A percentile compares a stretch with the other conserved stretches of the same genome.
Evolutionary conservation across 2,888 invertebrate genomes (phyloP).

Genomic region (Apeira syringaria): DNA sequence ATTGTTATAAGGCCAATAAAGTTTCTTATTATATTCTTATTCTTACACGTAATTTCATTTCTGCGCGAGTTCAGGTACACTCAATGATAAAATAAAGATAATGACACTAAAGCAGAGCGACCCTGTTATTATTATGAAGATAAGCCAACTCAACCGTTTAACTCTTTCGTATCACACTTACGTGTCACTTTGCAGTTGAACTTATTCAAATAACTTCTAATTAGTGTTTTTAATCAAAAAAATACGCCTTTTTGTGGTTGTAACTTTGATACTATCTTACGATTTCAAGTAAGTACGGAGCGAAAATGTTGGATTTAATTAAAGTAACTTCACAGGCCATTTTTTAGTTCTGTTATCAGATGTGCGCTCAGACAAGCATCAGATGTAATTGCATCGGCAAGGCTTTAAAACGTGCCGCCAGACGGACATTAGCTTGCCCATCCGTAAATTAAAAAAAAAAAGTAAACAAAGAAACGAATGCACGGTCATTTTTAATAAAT

Average conservation of each 20-base stretch:
- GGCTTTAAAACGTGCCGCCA: conserved; percentile 64
- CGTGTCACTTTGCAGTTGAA: too few species aligned
- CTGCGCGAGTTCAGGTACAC: too few species aligned
- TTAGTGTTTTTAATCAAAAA: conserved; percentile 50
- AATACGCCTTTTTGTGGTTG: conserved; percentile 40
- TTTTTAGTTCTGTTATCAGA: conserved; percentile 73
- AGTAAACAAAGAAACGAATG: conserved; percentile 1
- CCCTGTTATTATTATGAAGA: neutral
- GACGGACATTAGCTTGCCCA: conserved; percentile 45
- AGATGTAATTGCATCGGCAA: conserved; percentile 68
- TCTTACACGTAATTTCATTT: too few species aligned
- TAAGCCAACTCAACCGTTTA: conserved; percentile 4
- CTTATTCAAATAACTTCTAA: conserved; percentile 49
- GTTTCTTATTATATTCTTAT: too few species aligned
- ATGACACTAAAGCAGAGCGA: too few species aligned
- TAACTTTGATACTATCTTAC: conserved; percentile 50
- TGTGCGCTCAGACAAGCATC: conserved; percentile 65
- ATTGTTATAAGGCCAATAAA: too few species aligned
- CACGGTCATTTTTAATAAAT: neutral
- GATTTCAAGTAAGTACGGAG: conserved; percentile 44
- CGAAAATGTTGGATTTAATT: conserved; percentile 68
- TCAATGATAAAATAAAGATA: too few species aligned
- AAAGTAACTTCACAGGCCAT: conserved; percentile 61
- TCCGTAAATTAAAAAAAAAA: conserved; percentile 15
- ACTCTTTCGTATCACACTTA: conserved; percentile 11